Base-by-base conservation (phyloP, 2,888 invertebrate genomes). In the Carpatolechia fugitivella region DNA sequence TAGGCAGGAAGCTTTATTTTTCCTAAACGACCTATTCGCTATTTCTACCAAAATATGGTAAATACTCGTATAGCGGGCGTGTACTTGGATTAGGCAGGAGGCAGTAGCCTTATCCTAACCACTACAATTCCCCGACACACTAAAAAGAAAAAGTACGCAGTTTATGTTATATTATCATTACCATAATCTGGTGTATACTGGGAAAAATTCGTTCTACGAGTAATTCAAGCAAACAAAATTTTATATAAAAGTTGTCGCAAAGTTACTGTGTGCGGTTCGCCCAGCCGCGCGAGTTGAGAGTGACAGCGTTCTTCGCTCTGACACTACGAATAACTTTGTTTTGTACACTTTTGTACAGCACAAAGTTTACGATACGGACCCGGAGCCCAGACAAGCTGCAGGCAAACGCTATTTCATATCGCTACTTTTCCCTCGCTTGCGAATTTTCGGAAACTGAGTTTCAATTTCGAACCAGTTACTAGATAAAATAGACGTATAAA, bases 271-370 rank as follows among this genome's bases (percentile, higher is more conserved):
- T 70, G 80, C 78, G 77, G 82, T 85, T 49, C 24, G 30, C 7
- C 20, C 40, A 70, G 72, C 69, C 62, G 66, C 70, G 72, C 73
- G 62, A 68, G 69, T 72, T 75, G 78, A 83, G 78, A 78, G 64
- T 50, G 71, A 82, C 80, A 75, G 78, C 78, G 74, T 66, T 71
- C 74, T 62, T 62, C 73, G 68, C 70, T 74, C 65, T 71, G 67
- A 68, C 69, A 70, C 78, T 75, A 76, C 76, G 77, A 77, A 81
- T 80, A 84, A 85, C 81, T 84, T 82, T 82, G 77, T 82, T 81
- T 67, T 70, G 71, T 70, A 74, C 72, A 76, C 76, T 82, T 81
- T 67, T 70, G 71, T 70, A 74, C 72, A 76, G 69, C 76, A 75
- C 70, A 69, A 76, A 81, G 72, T 80, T 79, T 76, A 67, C 65